These are phyloP conservation scores for Eumerus sabulonum DNA, from an alignment of 2,888 invertebrate genomes.

Conservation along the genomic window DNA sequence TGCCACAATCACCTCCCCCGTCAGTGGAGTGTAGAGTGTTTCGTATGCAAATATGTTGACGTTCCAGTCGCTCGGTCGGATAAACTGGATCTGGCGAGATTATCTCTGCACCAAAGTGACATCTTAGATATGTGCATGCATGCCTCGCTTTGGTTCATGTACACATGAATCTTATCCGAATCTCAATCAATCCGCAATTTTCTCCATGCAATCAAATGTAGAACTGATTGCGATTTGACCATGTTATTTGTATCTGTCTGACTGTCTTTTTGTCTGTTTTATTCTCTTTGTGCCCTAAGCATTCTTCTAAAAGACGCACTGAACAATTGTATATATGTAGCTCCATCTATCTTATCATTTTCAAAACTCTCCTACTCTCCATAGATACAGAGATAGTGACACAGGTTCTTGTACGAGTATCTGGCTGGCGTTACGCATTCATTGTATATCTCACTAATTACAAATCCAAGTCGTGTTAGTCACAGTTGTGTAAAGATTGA, in stretches of 20 bases:
- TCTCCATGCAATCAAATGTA: constrained; percentile 55
- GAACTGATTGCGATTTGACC: constrained; percentile 51
- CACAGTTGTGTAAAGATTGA: too few relatives aligned
- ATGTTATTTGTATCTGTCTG: constrained; percentile 57
- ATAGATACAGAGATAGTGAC: too few relatives aligned
- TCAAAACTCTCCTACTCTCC: too few relatives aligned
- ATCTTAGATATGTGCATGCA: constrained; percentile 65
- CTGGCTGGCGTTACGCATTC: too few relatives aligned
- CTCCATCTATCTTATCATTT: too few relatives aligned
- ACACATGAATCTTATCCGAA: constrained; percentile 64
- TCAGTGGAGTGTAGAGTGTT: neutral
- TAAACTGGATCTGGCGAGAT: constrained; percentile 63
- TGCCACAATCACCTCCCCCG: constrained; percentile 1
- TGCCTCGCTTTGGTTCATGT: constrained; percentile 53
- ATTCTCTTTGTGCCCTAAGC: too few relatives aligned
- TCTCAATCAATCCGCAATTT: constrained; percentile 63
- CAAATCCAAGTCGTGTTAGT: too few relatives aligned
- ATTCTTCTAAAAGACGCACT: too few relatives aligned
- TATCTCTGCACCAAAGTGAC: constrained; percentile 59
- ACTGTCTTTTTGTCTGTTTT: constrained; percentile 3
- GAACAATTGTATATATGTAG: too few relatives aligned
- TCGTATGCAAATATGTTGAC: constrained; percentile 50
- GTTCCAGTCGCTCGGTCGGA: constrained; percentile 23
- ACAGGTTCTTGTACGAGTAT: too few relatives aligned
- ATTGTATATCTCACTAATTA: too few relatives aligned